Conservation (phyloP, 2,113 vertebrate genomes). For the Laterallus jamaicensis region DNA sequence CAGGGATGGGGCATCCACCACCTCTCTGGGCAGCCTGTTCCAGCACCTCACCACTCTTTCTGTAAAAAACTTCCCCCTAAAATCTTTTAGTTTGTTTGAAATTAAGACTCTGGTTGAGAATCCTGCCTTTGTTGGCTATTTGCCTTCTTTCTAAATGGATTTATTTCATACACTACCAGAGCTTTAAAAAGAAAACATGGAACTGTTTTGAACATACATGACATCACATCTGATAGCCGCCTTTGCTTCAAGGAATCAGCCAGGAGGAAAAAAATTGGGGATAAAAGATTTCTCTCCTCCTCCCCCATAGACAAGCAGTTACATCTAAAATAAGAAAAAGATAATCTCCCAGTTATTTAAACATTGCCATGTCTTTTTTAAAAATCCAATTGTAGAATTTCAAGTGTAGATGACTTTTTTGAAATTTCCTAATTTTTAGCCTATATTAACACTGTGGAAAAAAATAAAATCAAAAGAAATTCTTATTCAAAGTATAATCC, state of each 20-base stretch:
- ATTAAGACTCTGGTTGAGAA: not conserved
- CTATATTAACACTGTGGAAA: not conserved
- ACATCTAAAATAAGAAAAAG: not conserved
- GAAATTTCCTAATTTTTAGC: not conserved
- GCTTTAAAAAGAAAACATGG: not conserved
- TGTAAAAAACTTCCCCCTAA: no score
- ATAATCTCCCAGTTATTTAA: not conserved
- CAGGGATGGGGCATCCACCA: no score
- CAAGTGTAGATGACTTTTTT: not conserved
- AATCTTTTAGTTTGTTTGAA: not conserved
- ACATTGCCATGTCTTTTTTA: not conserved
- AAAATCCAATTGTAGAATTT: not conserved
- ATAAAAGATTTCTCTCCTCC: not conserved
- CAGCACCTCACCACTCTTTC: no score
- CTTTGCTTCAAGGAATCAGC: not conserved
- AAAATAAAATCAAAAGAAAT: not conserved
- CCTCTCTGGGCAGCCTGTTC: no score
- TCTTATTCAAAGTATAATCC: not conserved
- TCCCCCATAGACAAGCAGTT: not conserved
- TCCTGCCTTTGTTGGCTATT: not conserved
- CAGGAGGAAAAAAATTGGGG: not conserved
- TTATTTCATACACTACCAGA: not conserved
- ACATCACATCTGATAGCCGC: not conserved
- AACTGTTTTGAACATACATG: not conserved
- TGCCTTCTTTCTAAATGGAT: not conserved